Base-by-base conservation (phyloP, 2,888 invertebrate species). In the Metellina segmentata region DNA sequence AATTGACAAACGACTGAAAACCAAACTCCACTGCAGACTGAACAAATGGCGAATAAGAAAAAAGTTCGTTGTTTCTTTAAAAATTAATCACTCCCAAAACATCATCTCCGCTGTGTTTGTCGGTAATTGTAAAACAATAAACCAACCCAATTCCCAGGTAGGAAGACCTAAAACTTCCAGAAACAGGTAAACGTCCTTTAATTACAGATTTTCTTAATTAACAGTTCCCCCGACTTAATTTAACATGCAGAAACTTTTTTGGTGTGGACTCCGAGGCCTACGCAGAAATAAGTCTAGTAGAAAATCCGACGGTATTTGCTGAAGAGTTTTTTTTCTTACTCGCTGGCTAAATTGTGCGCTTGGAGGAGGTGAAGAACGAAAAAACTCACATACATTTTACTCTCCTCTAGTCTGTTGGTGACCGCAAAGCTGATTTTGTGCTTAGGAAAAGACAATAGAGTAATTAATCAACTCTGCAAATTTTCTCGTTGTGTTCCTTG, bases 151-250 rank as follows among this genome's bases (percentile, higher is more conserved):
- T n/a, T 49, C 6, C 16, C 16, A 77, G 51, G 51, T 77, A 34
- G 34, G 34, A 34, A 34, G 34, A 34, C 1, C 34, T 34, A 4
- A 34, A 34, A 34, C 34, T 1, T 34, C 34, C 4, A 34, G 34
- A 34, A 34, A 34, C 34, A 34, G 34, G 34, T 34, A 34, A 77
- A 77, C 19, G 77, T 51, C n/a, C 49, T 49, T 77, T 77, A 77
- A 77, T 77, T 77, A 77, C 51, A 77, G 77, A 77, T 77, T 77
- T 77, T 77, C 51, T 51, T 77, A 77, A 77, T 77, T 77, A 77
- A 48, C 77, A 77, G 49, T 77, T 77, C 51, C 19, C n/a, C 8
- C 77, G 49, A 7, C 77, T 16, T 51, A 49, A 13, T 8, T 19
- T 77, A n/a, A 77, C 49, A 49, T 6, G 49, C 19, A 75, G 16